These are phyloP conservation scores for Phoebastria nigripes DNA, from an alignment of 2,797 vertebrate genomes.

Conservation along the genomic window DNA sequence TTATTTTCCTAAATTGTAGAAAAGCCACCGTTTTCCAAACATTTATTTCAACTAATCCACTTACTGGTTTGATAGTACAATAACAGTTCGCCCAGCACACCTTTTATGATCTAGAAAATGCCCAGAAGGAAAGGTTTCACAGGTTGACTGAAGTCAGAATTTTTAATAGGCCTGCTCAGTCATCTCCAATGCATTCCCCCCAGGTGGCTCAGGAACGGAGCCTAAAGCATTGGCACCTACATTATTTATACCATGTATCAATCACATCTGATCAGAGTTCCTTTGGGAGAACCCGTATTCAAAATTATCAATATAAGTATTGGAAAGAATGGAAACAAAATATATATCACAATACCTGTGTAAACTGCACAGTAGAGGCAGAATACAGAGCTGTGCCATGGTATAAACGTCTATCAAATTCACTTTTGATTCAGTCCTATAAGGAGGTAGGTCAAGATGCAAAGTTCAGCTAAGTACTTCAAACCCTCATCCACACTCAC, in stretches of 20 bases:
- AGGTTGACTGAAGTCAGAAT: not conserved
- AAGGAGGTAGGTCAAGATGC: not conserved
- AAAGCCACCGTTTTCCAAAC: not conserved
- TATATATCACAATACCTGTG: not conserved
- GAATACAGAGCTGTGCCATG: not conserved
- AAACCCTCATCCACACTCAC: not conserved
- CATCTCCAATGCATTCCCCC: not conserved
- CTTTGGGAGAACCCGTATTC: not conserved
- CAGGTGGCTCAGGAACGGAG: not conserved
- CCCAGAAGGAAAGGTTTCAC: not conserved
- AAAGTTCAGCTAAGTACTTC: not conserved
- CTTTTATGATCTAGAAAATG: not conserved
- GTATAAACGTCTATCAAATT: not conserved
- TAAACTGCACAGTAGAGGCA: not conserved
- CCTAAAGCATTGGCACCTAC: not conserved
- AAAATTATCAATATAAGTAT: not conserved
- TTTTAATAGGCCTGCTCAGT: not conserved
- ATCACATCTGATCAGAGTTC: not conserved
- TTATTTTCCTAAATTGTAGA: not conserved
- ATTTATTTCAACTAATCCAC: not conserved
- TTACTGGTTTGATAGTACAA: not conserved
- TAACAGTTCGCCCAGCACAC: not conserved
- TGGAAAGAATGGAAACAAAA: not conserved
- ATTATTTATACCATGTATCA: not conserved
- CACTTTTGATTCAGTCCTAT: not conserved